phyloP scores from a whole-genome alignment of 2,888 invertebrate species.

The Brachycybe producta region DNA sequence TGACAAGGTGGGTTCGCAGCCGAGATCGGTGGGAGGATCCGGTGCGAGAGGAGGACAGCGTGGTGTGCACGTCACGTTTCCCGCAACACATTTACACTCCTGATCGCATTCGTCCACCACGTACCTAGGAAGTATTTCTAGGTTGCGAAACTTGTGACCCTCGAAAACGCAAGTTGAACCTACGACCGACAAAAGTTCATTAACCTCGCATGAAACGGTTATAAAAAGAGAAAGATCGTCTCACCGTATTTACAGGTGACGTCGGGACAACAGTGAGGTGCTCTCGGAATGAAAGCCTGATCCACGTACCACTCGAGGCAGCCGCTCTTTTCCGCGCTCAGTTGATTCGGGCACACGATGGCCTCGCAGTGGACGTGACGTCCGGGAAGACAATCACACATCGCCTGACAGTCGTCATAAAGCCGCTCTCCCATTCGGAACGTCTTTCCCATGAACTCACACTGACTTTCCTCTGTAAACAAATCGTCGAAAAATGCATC shows the following conservation, averaged over 20 bases:
- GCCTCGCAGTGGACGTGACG: slow-evolving; percentile 12
- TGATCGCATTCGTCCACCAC: slow-evolving; percentile 63
- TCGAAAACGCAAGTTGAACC: slow-evolving; percentile 14
- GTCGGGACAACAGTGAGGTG: slow-evolving; percentile 15
- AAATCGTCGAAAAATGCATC: background rate
- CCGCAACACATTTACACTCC: slow-evolving; percentile 74
- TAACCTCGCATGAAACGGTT: background rate
- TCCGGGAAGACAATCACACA: slow-evolving; percentile 16
- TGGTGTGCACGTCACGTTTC: slow-evolving; percentile 69
- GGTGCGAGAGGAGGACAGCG: slow-evolving; percentile 65
- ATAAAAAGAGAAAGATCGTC: background rate
- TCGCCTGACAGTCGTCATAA: slow-evolving; percentile 14
- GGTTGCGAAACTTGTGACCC: slow-evolving; percentile 37
- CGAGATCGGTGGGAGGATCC: slow-evolving; percentile 56
- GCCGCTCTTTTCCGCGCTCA: slow-evolving; percentile 13
- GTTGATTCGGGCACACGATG: slow-evolving; percentile 15
- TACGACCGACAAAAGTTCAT: background rate
- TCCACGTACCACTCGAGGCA: slow-evolving; percentile 17
- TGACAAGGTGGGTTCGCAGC: slow-evolving; percentile 52
- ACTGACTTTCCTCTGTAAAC: slow-evolving; percentile 7
- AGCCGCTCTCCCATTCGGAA: slow-evolving; percentile 13
- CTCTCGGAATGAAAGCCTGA: slow-evolving; percentile 7
- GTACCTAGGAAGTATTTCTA: slow-evolving; percentile 64
- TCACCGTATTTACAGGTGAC: slow-evolving; percentile 17
- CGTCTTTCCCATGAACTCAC: slow-evolving; percentile 18